Evolutionary conservation across 2,113 vertebrate genomes (phyloP), one percentile per base, ranked within the genome.

Genomic region (Crypturellus undulatus): DNA sequence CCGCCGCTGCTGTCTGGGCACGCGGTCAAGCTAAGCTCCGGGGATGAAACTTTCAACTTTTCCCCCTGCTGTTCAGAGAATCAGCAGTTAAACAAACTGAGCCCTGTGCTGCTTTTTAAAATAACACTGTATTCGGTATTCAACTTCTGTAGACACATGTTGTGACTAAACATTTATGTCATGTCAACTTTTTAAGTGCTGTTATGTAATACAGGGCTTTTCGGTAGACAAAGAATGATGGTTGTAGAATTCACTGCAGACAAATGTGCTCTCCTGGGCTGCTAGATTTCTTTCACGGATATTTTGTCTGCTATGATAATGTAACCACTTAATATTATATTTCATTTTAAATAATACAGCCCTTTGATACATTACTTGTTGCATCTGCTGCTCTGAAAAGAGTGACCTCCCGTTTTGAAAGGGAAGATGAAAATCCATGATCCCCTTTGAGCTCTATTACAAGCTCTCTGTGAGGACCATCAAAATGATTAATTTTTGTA

Each of bases 171-270:
- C 84, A 79, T 87, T 89, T 93, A 80, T 94, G 73, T 91, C 43
- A 3, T n/a, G 78, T 92, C 87, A 93, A 75, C 93, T 73, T 92
- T 96, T 93, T 85, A 92, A 82, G 70, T 65, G 62, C 78, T 72
- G 63, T 87, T 89, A 79, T 79, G 62, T 87, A 89, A 81, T 87
- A 79, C 21, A 12, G 88, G 92, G 88, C 89, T 93, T 92, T 83
- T 79, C 79, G 10, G 3, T 11, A 69, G 49, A 68, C 68, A 38
- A 28, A 67, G 54, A 26, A 13, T n/a, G 78, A 38, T 67, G 70
- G 63, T 36, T 67, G 63, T 8, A 4, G 63, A 54, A 79, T 83
- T 60, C 0, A 0, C 68, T 54, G 38, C 45, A 5, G 28, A 58
- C 40, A 79, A 71, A 92, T 67, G 59, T 1, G 6, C 24, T 65